Evolutionary conservation across 2,888 invertebrate species (phyloP), one percentile per base, ranked within the genome.

Genomic region (Mimas tiliae): DNA sequence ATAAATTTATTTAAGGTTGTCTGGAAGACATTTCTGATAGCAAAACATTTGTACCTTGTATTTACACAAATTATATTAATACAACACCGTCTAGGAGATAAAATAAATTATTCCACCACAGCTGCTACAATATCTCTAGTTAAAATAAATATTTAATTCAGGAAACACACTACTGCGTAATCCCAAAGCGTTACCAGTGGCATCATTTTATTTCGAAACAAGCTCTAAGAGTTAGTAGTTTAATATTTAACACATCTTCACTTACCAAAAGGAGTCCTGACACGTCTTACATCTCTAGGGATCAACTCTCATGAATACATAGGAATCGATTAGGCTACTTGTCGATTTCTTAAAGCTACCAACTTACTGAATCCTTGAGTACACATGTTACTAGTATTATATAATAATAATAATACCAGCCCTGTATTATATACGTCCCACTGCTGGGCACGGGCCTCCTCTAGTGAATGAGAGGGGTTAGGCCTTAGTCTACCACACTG

Each of bases 161-260:
- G 12, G 19, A 19, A 42, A 16, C 42, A 38, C 34, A 38, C 53
- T 27, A 53, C 14, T 50, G 19, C 19, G 38, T 58, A 19, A 19
- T 42, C 42, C 58, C 58, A 58, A 58, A 19, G 38, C 42, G 58
- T 12, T 1, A 33, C 33, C 33, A 53, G 1, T 34, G 19, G 38
- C 38, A 12, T 58, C 38, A 19, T 58, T 58, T 27, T 12, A 52
- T 42, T 19, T 9, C 7, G 19, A 16, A 52, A 21, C 52, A 58
- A 58, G 58, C 19, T 58, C 58, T 38, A 38, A 55, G 34, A 38
- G 21, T 48, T 38, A 16, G n/a, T 58, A 12, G 12, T 58, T 58
- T 58, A 58, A 58, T 58, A 58, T 58, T 58, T 58, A 58, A 58
- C 53, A 34, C 34, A 9, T 16, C 42, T 58, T 42, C 58, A 63